Percentiles rank a stretch among this genome's conserved stretches.
These are phyloP conservation scores for Cydia strobilella DNA, from an alignment of 1,140 invertebrate species.

Conservation along the genomic window DNA sequence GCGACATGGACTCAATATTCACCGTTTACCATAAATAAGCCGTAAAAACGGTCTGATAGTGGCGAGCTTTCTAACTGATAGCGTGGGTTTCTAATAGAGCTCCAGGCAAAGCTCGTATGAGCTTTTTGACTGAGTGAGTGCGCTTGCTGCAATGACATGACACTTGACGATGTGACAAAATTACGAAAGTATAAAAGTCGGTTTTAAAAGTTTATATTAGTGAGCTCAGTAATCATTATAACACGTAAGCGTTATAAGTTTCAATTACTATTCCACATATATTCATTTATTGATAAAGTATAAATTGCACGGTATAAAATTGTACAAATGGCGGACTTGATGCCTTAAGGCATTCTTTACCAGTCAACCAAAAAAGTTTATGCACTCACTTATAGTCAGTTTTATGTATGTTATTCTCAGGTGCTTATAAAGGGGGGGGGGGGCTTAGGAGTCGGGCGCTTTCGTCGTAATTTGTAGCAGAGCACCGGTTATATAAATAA, in stretches of 20 bases:
- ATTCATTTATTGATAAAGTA: too few species aligned
- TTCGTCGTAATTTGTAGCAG: too few species aligned
- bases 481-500: not conserved
- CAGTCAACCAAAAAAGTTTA: too few species aligned
- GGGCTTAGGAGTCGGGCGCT: too few species aligned
- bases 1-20: constrained; percentile 6
- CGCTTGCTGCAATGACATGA: not conserved
- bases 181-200: not conserved
- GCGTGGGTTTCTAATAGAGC: not conserved
- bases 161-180: not conserved
- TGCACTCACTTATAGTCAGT: too few species aligned
- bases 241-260: not conserved
- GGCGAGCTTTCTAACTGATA: constrained; percentile 9
- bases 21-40: constrained; percentile 20
- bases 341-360: too few species aligned
- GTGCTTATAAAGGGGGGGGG: too few species aligned
- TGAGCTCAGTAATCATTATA: not conserved
- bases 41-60: constrained; percentile 11
- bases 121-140: not conserved
- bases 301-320: too few species aligned
- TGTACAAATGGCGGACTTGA: too few species aligned
- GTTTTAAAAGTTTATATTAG: not conserved
- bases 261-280: too few species aligned
- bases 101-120: not conserved
- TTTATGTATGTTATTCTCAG: too few species aligned